These are phyloP conservation scores for Pteromalus puparum DNA, from an alignment of 1,140 invertebrate genomes.

Conservation along the genomic window DNA sequence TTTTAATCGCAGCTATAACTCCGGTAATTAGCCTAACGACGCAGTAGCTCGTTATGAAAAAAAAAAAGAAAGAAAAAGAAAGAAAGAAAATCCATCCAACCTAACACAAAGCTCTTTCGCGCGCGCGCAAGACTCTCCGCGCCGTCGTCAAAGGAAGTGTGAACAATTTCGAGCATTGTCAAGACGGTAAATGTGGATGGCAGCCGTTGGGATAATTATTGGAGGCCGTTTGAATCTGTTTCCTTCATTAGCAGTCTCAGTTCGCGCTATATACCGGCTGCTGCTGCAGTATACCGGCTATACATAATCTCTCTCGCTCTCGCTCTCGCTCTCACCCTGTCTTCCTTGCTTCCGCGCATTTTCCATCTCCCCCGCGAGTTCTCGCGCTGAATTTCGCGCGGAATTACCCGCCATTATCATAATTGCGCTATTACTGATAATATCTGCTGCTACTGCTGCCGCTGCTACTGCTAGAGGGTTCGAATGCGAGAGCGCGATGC, in stretches of 20 bases:
- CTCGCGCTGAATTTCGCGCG: constrained; percentile 71
- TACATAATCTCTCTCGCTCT: constrained; percentile 20
- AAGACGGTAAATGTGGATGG: constrained; percentile 70
- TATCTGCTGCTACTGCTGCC: constrained; percentile 66
- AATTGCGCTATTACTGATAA: constrained; percentile 76
- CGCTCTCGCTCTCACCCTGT: constrained; percentile 29
- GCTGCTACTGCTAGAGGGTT: constrained; percentile 27
- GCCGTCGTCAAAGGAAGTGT: constrained; percentile 71
- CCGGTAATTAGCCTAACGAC: no score
- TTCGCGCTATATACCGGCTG: constrained; percentile 58
- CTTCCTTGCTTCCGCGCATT: constrained; percentile 56
- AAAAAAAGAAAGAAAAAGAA: background rate
- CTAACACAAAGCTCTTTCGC: background rate
- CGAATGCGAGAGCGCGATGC: constrained; percentile 59
- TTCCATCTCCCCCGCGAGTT: constrained; percentile 43
- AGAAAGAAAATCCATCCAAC: background rate
- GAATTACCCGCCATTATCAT: constrained; percentile 75
- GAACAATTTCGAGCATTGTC: constrained; percentile 76
- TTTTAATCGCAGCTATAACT: no score
- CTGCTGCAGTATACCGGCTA: constrained; percentile 54
- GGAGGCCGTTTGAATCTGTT: constrained; percentile 76
- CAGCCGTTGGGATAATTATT: constrained; percentile 73
- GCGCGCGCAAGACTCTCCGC: no score
- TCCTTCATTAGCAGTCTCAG: constrained; percentile 76
- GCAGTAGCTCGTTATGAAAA: background rate